phyloP scores from a whole-genome alignment of 2,888 invertebrate genomes.

The Seladonia tumulorum region DNA sequence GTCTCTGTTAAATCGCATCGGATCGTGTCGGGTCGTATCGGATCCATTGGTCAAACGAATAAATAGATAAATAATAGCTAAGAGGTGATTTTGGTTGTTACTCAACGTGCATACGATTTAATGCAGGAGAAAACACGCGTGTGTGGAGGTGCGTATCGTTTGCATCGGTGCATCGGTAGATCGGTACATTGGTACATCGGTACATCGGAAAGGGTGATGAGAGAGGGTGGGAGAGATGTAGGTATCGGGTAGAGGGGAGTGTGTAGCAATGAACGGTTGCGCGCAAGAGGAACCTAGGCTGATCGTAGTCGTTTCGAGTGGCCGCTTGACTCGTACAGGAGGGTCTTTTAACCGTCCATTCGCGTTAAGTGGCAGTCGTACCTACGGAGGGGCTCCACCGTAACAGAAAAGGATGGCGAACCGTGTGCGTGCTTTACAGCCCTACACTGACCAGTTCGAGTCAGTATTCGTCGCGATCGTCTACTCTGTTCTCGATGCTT shows the following conservation, averaged over 20 bases:
- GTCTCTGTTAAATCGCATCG: neutral
- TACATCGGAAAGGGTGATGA: constrained; percentile 30
- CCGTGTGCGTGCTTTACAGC: constrained; percentile 53
- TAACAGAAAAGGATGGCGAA: constrained; percentile 51
- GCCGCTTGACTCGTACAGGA: constrained; percentile 58
- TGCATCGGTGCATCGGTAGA: neutral
- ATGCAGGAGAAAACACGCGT: constrained; percentile 36
- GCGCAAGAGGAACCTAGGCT: constrained; percentile 56
- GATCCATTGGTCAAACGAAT: neutral
- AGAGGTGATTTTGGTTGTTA: constrained; percentile 16
- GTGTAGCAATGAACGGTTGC: constrained; percentile 53
- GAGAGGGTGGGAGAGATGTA: constrained; percentile 24
- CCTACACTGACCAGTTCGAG: constrained; percentile 56
- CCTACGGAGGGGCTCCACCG: constrained; percentile 58
- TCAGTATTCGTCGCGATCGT: constrained; percentile 66
- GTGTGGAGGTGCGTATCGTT: constrained; percentile 20
- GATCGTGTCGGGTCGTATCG: neutral
- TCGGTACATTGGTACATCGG: neutral
- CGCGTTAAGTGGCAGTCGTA: constrained; percentile 76
- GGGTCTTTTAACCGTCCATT: constrained; percentile 76
- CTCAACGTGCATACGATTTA: constrained; percentile 26
- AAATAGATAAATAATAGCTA: constrained; percentile 26
- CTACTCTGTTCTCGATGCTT: constrained; percentile 48
- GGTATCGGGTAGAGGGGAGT: constrained; percentile 42
- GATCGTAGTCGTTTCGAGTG: constrained; percentile 59